Conservation (phyloP, 2,888 invertebrate genomes). For the Alitta virens region DNA sequence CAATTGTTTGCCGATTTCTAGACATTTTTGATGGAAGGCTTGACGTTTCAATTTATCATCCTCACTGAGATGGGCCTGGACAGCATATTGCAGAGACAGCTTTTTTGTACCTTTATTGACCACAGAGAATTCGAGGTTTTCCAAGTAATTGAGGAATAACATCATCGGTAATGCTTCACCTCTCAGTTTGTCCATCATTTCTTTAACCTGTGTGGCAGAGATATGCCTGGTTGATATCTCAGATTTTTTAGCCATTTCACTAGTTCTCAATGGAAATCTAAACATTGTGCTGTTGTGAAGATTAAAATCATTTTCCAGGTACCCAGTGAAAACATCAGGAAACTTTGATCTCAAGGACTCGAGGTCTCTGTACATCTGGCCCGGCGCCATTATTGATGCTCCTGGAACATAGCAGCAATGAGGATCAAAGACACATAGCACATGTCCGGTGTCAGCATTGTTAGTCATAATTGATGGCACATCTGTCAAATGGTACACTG, state of each 20-base stretch:
- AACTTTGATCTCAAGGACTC: slow-evolving; percentile 17
- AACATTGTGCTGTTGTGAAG: slow-evolving; percentile 36
- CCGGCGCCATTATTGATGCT: slow-evolving; percentile 29
- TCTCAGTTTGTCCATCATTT: slow-evolving; percentile 32
- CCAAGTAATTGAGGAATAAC: slow-evolving; percentile 40
- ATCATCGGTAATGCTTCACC: slow-evolving; percentile 35
- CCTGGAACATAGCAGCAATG: slow-evolving; percentile 37
- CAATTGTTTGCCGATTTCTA: background rate
- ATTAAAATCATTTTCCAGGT: slow-evolving; percentile 28
- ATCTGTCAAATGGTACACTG: slow-evolving; percentile 51
- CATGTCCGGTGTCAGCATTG: slow-evolving; percentile 30
- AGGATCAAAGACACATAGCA: slow-evolving; percentile 46
- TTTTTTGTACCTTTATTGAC: slow-evolving; percentile 19
- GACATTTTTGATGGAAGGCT: slow-evolving; percentile 1
- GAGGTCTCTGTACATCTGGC: slow-evolving; percentile 27
- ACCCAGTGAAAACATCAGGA: slow-evolving; percentile 35
- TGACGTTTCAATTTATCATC: slow-evolving; percentile 8
- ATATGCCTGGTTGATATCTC: slow-evolving; percentile 31
- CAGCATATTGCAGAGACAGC: slow-evolving; percentile 20
- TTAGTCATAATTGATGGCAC: slow-evolving; percentile 45
- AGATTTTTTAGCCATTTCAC: slow-evolving; percentile 33
- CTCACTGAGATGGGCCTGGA: slow-evolving; percentile 16
- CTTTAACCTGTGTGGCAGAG: slow-evolving; percentile 20
- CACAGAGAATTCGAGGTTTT: slow-evolving; percentile 31
- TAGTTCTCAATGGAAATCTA: slow-evolving; percentile 43